A percentile compares a stretch with the other conserved stretches of the same genome.
Conservation (phyloP, 53 echinoderm and acorn worm genomes). For the Paracentrotus lividus region DNA sequence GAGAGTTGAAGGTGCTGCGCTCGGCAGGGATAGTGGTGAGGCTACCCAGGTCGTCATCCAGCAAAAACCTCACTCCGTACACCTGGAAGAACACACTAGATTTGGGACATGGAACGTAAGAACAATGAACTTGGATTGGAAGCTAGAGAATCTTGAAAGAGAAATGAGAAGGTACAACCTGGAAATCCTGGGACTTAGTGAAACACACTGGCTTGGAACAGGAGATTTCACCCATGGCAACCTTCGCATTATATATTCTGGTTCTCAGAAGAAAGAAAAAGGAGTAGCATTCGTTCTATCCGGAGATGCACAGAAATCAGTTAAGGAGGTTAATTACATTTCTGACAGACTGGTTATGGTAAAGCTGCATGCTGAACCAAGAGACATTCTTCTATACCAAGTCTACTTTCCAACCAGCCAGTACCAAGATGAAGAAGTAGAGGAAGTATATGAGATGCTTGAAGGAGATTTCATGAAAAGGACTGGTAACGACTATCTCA, state of each 20-base stretch:
- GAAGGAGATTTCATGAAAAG: too few relatives aligned
- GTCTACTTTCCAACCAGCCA: too few relatives aligned
- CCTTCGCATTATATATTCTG: conserved; percentile 33
- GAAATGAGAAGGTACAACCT: conserved; percentile 17
- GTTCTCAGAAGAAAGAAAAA: conserved; percentile 29
- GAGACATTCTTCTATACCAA: too few relatives aligned
- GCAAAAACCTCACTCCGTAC: too few relatives aligned
- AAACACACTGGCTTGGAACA: conserved; percentile 21
- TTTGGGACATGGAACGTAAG: conserved; percentile 32
- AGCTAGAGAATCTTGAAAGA: neutral
- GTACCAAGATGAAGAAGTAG: too few relatives aligned
- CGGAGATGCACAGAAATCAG: too few relatives aligned
- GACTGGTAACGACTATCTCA: too few relatives aligned
- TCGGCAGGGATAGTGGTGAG: conserved; percentile 36
- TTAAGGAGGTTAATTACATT: too few relatives aligned
- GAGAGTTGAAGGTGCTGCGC: conserved; percentile 3
- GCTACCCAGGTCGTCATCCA: conserved; percentile 53
- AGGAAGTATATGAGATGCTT: too few relatives aligned
- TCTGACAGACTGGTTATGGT: too few relatives aligned
- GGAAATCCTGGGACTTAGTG: conserved; percentile 16
- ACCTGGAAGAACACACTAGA: neutral
- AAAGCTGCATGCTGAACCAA: too few relatives aligned
- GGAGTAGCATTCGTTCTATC: neutral
- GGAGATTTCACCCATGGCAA: conserved; percentile 27
- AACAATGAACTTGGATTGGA: conserved; percentile 40